Conservation (phyloP, 2,113 vertebrate species). For the Microcebus jonahi region DNA sequence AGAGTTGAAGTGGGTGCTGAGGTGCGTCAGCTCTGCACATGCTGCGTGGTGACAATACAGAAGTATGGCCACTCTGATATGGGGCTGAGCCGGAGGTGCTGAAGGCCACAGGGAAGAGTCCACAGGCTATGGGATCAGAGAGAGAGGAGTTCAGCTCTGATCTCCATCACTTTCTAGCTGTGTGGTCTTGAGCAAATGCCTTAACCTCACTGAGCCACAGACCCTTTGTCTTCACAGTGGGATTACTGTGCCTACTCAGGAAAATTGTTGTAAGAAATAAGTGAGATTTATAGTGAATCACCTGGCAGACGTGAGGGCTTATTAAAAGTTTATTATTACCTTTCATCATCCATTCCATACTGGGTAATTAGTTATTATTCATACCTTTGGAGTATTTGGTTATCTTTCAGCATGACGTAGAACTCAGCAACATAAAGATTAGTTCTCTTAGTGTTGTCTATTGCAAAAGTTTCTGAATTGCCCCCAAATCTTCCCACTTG, state of each 20-base stretch:
- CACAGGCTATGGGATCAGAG: neutral
- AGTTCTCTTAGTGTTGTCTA: neutral
- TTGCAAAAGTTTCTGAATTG: neutral
- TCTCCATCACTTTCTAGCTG: neutral
- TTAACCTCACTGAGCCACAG: neutral
- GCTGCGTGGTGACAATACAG: fast-evolving
- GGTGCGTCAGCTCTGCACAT: neutral
- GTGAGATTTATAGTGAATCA: neutral
- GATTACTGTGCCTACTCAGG: neutral
- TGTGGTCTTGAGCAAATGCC: neutral
- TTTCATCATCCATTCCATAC: neutral
- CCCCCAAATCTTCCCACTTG: neutral
- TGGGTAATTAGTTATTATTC: neutral
- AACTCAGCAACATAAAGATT: neutral
- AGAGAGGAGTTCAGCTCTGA: neutral
- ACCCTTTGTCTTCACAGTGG: neutral
- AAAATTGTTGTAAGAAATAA: neutral
- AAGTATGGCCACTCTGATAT: neutral
- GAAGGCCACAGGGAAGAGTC: neutral
- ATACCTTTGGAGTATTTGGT: neutral
- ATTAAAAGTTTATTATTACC: neutral
- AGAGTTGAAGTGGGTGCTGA: fast-evolving
- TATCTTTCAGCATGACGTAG: neutral
- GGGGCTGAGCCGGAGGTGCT: neutral
- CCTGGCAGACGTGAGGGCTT: neutral